Base-by-base conservation (phyloP, 2,113 vertebrate species). In the Larimichthys polyactis region DNA sequence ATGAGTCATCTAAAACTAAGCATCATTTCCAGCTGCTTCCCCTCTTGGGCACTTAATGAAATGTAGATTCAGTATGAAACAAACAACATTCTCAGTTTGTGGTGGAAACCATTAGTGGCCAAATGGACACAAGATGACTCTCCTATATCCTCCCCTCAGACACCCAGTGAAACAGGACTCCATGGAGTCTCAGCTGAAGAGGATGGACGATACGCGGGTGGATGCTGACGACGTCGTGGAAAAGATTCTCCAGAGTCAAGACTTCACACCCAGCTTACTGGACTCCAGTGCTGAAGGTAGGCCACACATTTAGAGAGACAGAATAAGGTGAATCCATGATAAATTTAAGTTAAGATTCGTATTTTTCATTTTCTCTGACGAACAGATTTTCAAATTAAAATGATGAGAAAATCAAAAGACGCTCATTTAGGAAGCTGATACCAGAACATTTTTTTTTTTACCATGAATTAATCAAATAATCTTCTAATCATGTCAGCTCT, bases 181-280 rank as follows among this genome's bases (percentile, higher is more conserved):
- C 11, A 97, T 99, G 82, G 98, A 99, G 89, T 99, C 96, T 63
- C 97, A 99, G 93, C 88, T 99, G 43, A 99, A 98, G 89, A 95
- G 98, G 44, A 96, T 99, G 11, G 97, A 99, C 59, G 98, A 98
- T 79, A 99, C 98, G 14, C 96, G 98, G 85, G 98, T 99, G 83
- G 97, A 99, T 54, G 98, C 98, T 27, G 98, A 99, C 51, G 98
- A 99, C 48, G 92, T 99, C 40, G 96, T 99, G 59, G 97, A 99
- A 93, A 99, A 97, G 90, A 99, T 99, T 88, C 93, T 99, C 20
- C 97, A 99, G 85, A 98, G 96, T 91, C 98, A 99, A 88, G 98
- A 99, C 91, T 99, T 99, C 88, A 98, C 96, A 71, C 94, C 93
- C 19, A 83, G 89, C 75, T 86, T 94, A 3, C 94, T 98, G 15